A percentile compares a stretch with the other conserved stretches of the same genome.
phyloP scores from a whole-genome alignment of 2,888 invertebrate genomes.

The Diadegma fenestrale region DNA sequence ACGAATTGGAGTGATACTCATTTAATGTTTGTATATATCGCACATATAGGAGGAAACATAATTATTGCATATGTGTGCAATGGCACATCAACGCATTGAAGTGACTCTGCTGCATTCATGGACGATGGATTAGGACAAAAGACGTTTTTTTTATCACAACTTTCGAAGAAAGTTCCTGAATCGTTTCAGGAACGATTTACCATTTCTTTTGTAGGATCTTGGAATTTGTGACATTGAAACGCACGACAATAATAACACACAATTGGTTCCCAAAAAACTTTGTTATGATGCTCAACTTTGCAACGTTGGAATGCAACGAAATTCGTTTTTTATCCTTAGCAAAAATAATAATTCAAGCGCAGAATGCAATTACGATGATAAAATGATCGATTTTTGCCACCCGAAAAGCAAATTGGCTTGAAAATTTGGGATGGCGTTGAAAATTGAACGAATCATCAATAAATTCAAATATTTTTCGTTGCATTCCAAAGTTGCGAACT shows the following conservation, averaged over 20 bases:
- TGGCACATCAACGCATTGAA: constrained; percentile 8
- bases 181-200: background rate
- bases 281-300: no score
- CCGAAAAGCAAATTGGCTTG: no score
- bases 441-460: no score
- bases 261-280: background rate
- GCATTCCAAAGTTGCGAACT: no score
- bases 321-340: no score
- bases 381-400: no score
- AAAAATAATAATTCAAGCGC: no score
- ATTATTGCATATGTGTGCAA: background rate
- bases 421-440: no score
- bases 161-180: constrained; percentile 31
- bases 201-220: background rate
- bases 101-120: constrained; percentile 5
- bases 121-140: background rate
- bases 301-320: no score
- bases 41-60: background rate
- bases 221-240: constrained; percentile 2
- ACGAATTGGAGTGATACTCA: constrained; percentile 61
- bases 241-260: background rate
- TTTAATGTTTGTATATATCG: background rate
- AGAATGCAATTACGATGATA: no score
- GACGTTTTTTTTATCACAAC: background rate
- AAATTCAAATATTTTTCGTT: no score